These are phyloP conservation scores for Troilus luridus DNA, from an alignment of 2,888 invertebrate species.

Conservation along the genomic window DNA sequence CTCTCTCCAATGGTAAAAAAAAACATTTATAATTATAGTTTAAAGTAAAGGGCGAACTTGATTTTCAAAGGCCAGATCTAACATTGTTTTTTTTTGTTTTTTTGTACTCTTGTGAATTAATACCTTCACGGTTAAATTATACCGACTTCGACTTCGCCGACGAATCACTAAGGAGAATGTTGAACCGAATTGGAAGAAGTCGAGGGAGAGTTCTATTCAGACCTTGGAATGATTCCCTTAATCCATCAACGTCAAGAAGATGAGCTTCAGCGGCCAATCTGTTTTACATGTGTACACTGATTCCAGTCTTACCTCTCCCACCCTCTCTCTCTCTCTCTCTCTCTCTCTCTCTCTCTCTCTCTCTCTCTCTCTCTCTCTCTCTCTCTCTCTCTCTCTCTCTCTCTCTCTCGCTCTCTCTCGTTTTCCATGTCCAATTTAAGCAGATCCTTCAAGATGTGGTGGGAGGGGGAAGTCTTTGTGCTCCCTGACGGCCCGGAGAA, in stretches of 20 bases:
- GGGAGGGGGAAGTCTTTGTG: background rate
- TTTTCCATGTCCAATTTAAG: conserved; percentile 5
- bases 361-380: background rate
- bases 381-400: background rate
- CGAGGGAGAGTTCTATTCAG: background rate
- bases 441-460: background rate
- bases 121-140: too few relatives aligned
- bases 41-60: too few relatives aligned
- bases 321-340: background rate
- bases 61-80: too few relatives aligned
- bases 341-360: background rate
- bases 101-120: too few relatives aligned
- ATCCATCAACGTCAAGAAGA: conserved; percentile 42
- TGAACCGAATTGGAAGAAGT: background rate
- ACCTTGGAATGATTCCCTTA: background rate
- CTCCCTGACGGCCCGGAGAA: background rate
- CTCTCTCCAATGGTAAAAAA: too few relatives aligned
- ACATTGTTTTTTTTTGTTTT: too few relatives aligned
- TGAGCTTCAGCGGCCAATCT: background rate
- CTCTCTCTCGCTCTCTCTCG: background rate
- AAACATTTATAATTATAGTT: too few relatives aligned
- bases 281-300: conserved; percentile 10
- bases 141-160: background rate
- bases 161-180: background rate
- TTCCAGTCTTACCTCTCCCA: background rate